Percentiles rank a stretch among this genome's conserved stretches.
phyloP scores from a whole-genome alignment of 2,888 invertebrate genomes.

The Eretmocerus hayati region DNA sequence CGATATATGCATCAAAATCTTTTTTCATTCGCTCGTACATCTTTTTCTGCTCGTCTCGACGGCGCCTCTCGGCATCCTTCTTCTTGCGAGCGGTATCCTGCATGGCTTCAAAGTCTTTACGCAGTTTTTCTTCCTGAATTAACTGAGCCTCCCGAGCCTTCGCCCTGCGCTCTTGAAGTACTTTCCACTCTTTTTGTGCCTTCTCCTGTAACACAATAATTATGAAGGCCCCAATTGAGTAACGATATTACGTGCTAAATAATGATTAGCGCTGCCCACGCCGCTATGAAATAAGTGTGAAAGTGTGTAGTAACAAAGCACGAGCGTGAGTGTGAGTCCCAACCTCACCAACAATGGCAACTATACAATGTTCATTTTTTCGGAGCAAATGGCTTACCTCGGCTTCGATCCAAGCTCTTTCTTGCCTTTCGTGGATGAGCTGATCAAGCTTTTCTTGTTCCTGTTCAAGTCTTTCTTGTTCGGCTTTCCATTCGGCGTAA shows the following conservation, averaged over 20 bases:
- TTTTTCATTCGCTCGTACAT: conserved; percentile 47
- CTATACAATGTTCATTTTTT: too few relatives aligned
- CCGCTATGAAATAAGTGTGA: too few relatives aligned
- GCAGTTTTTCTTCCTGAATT: conserved; percentile 56
- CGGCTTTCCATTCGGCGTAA: conserved; percentile 51
- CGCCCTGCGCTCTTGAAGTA: conserved; percentile 54
- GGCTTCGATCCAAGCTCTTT: conserved; percentile 61
- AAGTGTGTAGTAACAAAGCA: background rate
- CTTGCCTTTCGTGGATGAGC: conserved; percentile 51
- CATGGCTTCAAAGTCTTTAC: conserved; percentile 64
- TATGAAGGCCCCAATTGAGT: background rate
- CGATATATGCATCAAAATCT: conserved; percentile 54
- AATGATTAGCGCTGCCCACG: background rate
- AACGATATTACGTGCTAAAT: background rate
- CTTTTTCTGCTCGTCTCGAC: conserved; percentile 52
- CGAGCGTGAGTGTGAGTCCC: too few relatives aligned
- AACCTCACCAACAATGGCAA: too few relatives aligned
- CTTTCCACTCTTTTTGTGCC: conserved; percentile 59
- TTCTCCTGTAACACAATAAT: conserved; percentile 33
- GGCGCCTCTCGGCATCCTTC: conserved; percentile 52
- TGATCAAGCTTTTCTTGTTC: conserved; percentile 53
- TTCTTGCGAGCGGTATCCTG: conserved; percentile 53
- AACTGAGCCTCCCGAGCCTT: conserved; percentile 53
- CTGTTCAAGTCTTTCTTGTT: conserved; percentile 52
- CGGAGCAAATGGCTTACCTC: conserved; percentile 48